phyloP scores from a whole-genome alignment of 2,113 vertebrate species.

The Balaeniceps rex region DNA sequence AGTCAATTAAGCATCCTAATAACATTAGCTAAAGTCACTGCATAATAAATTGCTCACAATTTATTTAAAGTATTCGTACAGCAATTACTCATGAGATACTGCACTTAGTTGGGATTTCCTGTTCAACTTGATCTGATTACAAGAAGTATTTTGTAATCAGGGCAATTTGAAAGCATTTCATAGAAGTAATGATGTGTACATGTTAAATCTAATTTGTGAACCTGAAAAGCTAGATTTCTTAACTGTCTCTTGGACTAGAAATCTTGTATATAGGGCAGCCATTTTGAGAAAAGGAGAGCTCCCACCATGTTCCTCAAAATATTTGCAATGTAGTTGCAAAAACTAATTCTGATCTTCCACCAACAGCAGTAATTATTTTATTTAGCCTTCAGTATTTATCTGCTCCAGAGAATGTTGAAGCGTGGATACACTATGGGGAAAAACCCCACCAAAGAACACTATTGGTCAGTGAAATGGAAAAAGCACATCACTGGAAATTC shows the following conservation, averaged over 20 bases:
- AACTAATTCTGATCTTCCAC: neutral
- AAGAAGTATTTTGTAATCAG: conserved; percentile 28
- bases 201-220: neutral
- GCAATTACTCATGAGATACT: neutral
- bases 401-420: neutral
- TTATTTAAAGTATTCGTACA: conserved; percentile 34
- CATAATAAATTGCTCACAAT: conserved; percentile 8
- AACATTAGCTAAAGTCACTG: conserved; percentile 6
- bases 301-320: neutral
- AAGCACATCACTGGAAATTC: neutral
- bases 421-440: neutral
- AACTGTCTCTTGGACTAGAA: neutral
- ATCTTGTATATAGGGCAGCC: neutral
- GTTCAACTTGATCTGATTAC: conserved; percentile 50
- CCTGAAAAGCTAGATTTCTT: neutral
- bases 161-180: conserved; percentile 26
- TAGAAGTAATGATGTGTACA: neutral
- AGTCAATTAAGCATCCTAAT: conserved; percentile 28
- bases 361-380: neutral
- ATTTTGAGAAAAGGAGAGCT: neutral
- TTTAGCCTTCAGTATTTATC: neutral
- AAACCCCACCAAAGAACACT: neutral
- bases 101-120: conserved; percentile 40
- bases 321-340: neutral
- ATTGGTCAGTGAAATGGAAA: neutral